A percentile compares a stretch with the other conserved stretches of the same genome.
Conservation (phyloP, 92 coral and sea anemone species). For the Epizoanthus ramosus region DNA sequence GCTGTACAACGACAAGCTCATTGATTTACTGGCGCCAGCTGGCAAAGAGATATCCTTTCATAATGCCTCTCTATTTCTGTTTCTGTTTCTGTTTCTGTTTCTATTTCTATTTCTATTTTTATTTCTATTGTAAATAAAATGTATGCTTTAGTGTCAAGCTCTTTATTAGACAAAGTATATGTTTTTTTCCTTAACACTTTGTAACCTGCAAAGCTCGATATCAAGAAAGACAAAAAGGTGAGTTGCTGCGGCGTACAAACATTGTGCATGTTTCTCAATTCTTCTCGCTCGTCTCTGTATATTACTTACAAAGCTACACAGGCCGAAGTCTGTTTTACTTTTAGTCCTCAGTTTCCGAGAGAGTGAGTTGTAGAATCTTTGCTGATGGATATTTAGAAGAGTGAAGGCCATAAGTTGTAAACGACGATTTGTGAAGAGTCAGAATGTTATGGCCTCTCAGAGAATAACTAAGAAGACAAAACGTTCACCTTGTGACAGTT, state of each 20-base stretch:
- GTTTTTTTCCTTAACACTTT: slow-evolving; percentile 43
- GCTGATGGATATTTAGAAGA: too few species aligned
- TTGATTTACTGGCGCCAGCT: slow-evolving; percentile 77
- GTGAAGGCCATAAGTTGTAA: too few species aligned
- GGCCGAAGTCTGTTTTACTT: too few species aligned
- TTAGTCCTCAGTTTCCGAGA: too few species aligned
- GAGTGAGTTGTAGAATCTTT: too few species aligned
- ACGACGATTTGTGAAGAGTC: too few species aligned
- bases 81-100: too few species aligned
- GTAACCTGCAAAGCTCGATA: slow-evolving; percentile 89
- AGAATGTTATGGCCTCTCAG: too few species aligned
- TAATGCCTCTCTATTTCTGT: neutral
- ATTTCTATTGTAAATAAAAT: too few species aligned
- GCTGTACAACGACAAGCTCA: slow-evolving; percentile 88
- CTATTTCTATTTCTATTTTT: too few species aligned
- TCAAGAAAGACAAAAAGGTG: slow-evolving; percentile 99
- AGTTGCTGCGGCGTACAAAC: neutral
- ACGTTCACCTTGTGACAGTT: too few species aligned
- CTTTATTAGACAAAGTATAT: neutral
- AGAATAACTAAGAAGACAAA: too few species aligned
- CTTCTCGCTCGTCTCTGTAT: neutral
- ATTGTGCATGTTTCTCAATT: neutral
- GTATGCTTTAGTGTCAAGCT: neutral
- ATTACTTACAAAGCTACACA: neutral
- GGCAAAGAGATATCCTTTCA: slow-evolving; percentile 82